Base-by-base conservation (phyloP, 2,888 invertebrate species). In the Leucophenga montana region DNA sequence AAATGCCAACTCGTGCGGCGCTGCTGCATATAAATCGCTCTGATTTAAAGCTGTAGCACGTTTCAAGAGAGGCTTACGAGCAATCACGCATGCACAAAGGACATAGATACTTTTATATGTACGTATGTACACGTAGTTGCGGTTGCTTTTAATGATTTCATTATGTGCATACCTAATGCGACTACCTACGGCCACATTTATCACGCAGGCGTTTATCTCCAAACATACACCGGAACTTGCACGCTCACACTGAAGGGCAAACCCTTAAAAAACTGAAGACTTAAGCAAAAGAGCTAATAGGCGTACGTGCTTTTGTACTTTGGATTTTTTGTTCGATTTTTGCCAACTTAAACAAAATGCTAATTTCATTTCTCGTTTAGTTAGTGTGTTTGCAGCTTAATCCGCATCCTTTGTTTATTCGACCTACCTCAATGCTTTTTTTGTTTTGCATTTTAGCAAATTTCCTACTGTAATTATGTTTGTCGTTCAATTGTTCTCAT, bases 401-500 rank as follows among this genome's bases (percentile, higher is more conserved):
- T 11, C 8, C 11, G 39, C 11, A 53, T 61, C 14, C 48, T 65
- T 62, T 16, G 44, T 59, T 39, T 68, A 71, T 73, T 75, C 70
- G 64, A 70, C 67, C n/a, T 66, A 44, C 4, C 68, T 39, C 4
- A 11, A 1, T 11, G 39, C 39, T 39, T 39, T 61, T 61, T 67
- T 33, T 56, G 67, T 69, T 64, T 22, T n/a, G 44, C 27, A 48
- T 48, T 16, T 22, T 48, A 70, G 73, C 64, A 72, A 70, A 71
- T 75, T 75, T 74, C 69, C 66, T 82, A 72, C 39, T 11, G 73
- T 82, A 83, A 83, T 80, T 80, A 80, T 83, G 77, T 80, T 83
- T 80, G 80, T 82, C 82, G 75, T 76, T 82, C 83, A 83, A 83
- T 82, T 83, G 82, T 69, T 74, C 80, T 74, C 80, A 80, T 83